Conservation (phyloP, 2,113 vertebrate genomes). For the Nibea albiflora region DNA sequence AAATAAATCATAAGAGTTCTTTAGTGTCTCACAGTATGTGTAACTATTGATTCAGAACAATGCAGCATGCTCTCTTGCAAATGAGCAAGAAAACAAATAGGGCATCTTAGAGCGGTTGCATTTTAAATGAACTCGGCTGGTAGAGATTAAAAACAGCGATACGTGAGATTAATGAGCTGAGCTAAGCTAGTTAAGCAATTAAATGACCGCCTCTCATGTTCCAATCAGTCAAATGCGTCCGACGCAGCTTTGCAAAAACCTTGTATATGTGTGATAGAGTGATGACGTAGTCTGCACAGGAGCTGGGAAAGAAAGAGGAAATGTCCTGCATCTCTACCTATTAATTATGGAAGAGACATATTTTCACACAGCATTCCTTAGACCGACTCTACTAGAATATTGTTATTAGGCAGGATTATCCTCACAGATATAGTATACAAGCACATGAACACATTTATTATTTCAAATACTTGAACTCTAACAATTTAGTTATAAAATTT, state of each 20-base stretch:
- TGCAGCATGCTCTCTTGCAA: not conserved
- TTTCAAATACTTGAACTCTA: not conserved
- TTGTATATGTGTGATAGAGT: conserved; percentile 17
- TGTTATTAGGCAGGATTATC: conserved; percentile 6
- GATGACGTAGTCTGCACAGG: not conserved
- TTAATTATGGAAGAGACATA: conserved; percentile 51
- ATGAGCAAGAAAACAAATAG: not conserved
- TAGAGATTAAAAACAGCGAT: not conserved
- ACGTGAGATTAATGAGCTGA: not conserved
- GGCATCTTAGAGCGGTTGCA: not conserved
- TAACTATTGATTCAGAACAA: not conserved
- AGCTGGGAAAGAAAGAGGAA: conserved; percentile 12
- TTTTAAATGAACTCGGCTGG: not conserved
- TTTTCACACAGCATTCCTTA: conserved; percentile 41
- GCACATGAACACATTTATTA: not conserved
- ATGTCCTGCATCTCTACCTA: not conserved
- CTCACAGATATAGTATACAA: conserved; percentile 5
- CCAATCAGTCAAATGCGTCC: not conserved
- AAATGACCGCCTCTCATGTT: not conserved
- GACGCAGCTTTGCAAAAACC: not conserved
- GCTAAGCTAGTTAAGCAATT: conserved; percentile 7
- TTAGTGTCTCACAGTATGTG: not conserved
- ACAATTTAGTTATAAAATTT: no score
- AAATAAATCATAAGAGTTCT: not conserved
- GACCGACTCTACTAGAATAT: not conserved